Conservation (phyloP, 2,888 invertebrate species). For the Drosophila nigricruria region DNA sequence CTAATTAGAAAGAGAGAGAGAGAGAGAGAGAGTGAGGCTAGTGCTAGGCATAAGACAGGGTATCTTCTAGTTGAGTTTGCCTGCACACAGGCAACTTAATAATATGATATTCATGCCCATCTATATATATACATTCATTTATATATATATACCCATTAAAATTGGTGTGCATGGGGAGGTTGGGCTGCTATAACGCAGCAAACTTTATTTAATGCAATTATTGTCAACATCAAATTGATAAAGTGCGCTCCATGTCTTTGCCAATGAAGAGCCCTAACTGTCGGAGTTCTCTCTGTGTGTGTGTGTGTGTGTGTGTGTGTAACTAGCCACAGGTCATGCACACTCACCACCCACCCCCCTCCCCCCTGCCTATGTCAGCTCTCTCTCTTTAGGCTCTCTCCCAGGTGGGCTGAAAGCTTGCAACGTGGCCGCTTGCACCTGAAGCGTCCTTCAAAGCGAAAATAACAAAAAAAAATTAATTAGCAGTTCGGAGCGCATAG, state of each 20-base stretch:
- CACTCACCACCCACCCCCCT: background rate
- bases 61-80: background rate
- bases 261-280: conserved; percentile 20
- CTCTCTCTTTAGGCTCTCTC: too few species aligned
- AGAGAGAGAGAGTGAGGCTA: too few species aligned
- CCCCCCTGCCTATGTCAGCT: too few species aligned
- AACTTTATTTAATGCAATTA: conserved; percentile 67
- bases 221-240: conserved; percentile 69
- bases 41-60: too few species aligned
- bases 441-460: conserved; percentile 38
- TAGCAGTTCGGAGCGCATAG: conserved; percentile 49
- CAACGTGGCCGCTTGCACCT: conserved; percentile 19
- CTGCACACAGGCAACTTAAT: conserved; percentile 42
- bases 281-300: background rate
- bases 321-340: background rate
- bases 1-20: too few species aligned
- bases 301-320: background rate
- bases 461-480: conserved; percentile 55
- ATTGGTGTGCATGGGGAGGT: background rate
- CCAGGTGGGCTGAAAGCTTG: too few species aligned
- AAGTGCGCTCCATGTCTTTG: conserved; percentile 60
- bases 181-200: conserved; percentile 16
- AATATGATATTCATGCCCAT: conserved; percentile 22
- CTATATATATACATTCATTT: background rate
- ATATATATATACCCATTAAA: background rate